A percentile compares a stretch with the other conserved stretches of the same genome.
These are phyloP conservation scores for silkworm (Bombyx mori) DNA, from an alignment of 1,140 invertebrate genomes.

Conservation along the genomic window DNA sequence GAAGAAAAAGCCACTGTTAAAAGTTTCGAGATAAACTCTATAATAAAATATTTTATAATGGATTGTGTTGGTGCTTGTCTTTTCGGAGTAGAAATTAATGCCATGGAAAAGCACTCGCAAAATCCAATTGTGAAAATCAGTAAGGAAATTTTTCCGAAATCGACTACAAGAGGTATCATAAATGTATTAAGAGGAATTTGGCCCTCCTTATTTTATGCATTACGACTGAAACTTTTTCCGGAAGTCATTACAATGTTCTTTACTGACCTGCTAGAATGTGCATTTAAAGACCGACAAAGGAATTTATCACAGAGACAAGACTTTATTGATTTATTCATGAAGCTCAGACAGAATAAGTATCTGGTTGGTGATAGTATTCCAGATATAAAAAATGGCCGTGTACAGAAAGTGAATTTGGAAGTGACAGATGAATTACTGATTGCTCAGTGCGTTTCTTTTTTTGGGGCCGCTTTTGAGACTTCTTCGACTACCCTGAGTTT, in stretches of 20 bases:
- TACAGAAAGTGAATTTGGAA: slow-evolving; percentile 12
- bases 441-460: slow-evolving; percentile 46
- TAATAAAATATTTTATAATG: slow-evolving; percentile 2
- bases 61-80: slow-evolving; percentile 7
- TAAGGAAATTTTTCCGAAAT: slow-evolving; percentile 1
- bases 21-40: background rate
- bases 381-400: slow-evolving; percentile 3
- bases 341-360: background rate
- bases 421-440: slow-evolving; percentile 26
- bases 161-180: slow-evolving; percentile 5
- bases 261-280: background rate
- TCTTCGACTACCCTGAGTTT: slow-evolving; percentile 56
- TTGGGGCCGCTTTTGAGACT: slow-evolving; percentile 72
- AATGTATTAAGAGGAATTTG: slow-evolving; percentile 5
- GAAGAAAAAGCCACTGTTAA: background rate
- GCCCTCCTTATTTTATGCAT: slow-evolving; percentile 5
- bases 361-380: slow-evolving; percentile 6
- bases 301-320: slow-evolving; percentile 3
- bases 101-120: background rate
- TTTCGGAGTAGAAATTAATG: slow-evolving; percentile 5
- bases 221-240: slow-evolving; percentile 4
- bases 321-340: slow-evolving; percentile 7
- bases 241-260: slow-evolving; percentile 4
- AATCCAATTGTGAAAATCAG: slow-evolving; percentile 2
- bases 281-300: slow-evolving; percentile 4